These are phyloP conservation scores for Monochamus alternatus DNA, from an alignment of 2,888 invertebrate species.

Conservation along the genomic window DNA sequence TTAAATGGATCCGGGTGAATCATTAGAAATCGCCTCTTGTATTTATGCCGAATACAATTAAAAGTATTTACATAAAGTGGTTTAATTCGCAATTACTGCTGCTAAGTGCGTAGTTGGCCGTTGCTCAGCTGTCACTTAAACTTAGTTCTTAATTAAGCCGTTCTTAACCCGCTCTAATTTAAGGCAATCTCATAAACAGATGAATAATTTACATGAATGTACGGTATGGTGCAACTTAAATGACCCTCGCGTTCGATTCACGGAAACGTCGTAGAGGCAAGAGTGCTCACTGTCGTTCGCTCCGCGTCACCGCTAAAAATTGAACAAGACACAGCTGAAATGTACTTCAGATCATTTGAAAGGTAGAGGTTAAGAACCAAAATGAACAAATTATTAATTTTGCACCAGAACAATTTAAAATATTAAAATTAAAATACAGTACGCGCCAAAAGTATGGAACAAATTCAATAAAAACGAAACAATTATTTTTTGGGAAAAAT, in stretches of 20 bases:
- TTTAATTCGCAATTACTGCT: slow-evolving; percentile 62
- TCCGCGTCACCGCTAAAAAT: too few relatives aligned
- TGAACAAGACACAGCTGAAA: too few relatives aligned
- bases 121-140: slow-evolving; percentile 62
- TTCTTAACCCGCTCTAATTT: slow-evolving; percentile 56
- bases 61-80: slow-evolving; percentile 64
- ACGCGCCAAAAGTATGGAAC: too few relatives aligned
- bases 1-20: slow-evolving; percentile 46
- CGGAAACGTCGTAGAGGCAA: too few relatives aligned
- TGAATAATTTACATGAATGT: slow-evolving; percentile 60
- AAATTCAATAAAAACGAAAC: too few relatives aligned
- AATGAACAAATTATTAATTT: too few relatives aligned
- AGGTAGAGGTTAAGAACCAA: too few relatives aligned
- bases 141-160: slow-evolving; percentile 56
- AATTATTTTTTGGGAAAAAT: too few relatives aligned
- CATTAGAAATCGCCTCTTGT: slow-evolving; percentile 56
- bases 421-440: too few relatives aligned
- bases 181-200: slow-evolving; percentile 59
- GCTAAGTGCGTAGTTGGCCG: slow-evolving; percentile 61
- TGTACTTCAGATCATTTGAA: too few relatives aligned
- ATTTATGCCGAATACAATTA: slow-evolving; percentile 62
- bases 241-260: not conserved
- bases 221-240: slow-evolving; percentile 41
- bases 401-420: too few relatives aligned
- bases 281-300: too few relatives aligned